phyloP scores from a whole-genome alignment of 2,888 invertebrate species.

The Eilema griseolum region DNA sequence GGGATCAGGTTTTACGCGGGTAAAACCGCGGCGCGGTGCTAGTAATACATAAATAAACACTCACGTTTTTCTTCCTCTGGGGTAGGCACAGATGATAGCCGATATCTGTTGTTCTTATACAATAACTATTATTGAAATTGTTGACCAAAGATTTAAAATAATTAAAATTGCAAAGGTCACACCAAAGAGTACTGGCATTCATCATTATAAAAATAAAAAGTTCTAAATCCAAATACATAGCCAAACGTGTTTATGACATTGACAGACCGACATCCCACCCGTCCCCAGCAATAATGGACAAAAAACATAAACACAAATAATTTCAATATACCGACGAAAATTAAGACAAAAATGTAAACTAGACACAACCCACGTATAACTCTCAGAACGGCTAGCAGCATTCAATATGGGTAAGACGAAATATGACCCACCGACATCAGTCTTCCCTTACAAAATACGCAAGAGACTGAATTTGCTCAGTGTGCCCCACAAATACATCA shows the following conservation, averaged over 20 bases:
- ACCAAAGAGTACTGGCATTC: conserved; percentile 8
- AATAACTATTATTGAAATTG: not conserved
- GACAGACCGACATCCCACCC: not conserved
- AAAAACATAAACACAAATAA: conserved; percentile 16
- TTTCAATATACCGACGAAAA: conserved; percentile 7
- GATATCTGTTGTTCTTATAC: not conserved
- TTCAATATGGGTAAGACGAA: conserved; percentile 68
- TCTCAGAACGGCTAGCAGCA: conserved; percentile 19
- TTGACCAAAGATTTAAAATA: not conserved
- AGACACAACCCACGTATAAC: conserved; percentile 11
- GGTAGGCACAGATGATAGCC: not conserved
- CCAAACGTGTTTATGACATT: not conserved
- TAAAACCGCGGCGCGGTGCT: too few species aligned
- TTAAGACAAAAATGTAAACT: conserved; percentile 5
- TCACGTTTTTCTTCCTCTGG: not conserved
- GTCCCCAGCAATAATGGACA: not conserved
- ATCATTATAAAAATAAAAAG: conserved; percentile 2
- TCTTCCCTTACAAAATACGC: conserved; percentile 68
- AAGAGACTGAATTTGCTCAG: conserved; percentile 69
- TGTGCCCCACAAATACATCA: conserved; percentile 61
- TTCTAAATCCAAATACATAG: conserved; percentile 15
- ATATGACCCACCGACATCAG: conserved; percentile 64
- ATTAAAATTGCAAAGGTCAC: not conserved
- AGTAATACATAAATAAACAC: not conserved
- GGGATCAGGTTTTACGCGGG: too few species aligned